A percentile compares a stretch with the other conserved stretches of the same genome.
Evolutionary conservation across 2,888 invertebrate species (phyloP).

Genomic region (Archips crataeganus): DNA sequence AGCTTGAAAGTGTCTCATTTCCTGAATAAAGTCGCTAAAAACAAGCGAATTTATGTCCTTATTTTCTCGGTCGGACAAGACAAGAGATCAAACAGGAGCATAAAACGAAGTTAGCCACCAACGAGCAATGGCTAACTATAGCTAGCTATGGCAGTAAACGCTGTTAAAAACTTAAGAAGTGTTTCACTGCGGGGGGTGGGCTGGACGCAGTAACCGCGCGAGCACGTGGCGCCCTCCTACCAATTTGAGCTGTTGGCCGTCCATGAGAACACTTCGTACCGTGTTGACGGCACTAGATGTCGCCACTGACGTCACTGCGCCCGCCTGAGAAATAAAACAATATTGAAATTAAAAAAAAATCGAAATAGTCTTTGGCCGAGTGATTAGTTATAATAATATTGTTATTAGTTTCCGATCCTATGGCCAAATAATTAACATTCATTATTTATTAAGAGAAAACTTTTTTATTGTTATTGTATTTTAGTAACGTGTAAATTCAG

Average conservation of each 20-base stretch:
- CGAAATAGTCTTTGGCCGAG: too few species aligned
- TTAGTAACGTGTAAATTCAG: too few species aligned
- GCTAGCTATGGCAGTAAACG: not conserved
- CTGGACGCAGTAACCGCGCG: slow-evolving; percentile 72
- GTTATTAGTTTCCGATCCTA: too few species aligned
- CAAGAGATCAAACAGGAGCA: not conserved
- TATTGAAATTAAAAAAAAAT: not conserved
- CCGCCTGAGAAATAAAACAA: slow-evolving; percentile 52
- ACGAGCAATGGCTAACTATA: not conserved
- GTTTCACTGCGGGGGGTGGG: slow-evolving; percentile 67
- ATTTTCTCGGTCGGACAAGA: not conserved
- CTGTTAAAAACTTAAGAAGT: not conserved
- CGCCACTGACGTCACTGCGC: slow-evolving; percentile 56
- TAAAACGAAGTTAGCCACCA: not conserved
- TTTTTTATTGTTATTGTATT: too few species aligned
- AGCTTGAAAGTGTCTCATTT: too few species aligned
- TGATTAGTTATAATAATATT: too few species aligned
- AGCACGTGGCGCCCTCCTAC: slow-evolving; percentile 78
- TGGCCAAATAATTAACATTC: too few species aligned
- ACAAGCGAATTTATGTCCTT: not conserved
- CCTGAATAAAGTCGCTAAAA: too few species aligned
- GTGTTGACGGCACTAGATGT: slow-evolving; percentile 56
- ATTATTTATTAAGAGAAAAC: too few species aligned
- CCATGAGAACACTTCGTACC: slow-evolving; percentile 78
- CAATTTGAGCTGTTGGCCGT: slow-evolving; percentile 77